Evolutionary conservation across 2,888 invertebrate species (phyloP).

Genomic region (Drosophila vallismaia): DNA sequence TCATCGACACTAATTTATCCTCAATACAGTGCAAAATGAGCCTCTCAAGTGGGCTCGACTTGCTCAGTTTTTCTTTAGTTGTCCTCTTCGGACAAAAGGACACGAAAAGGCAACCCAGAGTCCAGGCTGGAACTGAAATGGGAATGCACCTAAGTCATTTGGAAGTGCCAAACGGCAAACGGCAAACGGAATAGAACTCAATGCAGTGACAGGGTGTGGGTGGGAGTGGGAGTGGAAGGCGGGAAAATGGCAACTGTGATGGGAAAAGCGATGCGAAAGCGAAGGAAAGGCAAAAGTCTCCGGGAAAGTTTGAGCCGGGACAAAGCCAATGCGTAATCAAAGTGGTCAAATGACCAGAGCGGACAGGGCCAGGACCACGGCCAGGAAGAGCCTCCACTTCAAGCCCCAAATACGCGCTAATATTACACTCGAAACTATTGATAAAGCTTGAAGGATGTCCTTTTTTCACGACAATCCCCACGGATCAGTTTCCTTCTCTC

Average conservation of each 20-base stretch:
- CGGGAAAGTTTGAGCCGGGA: slow-evolving; percentile 25
- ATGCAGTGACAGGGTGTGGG: background rate
- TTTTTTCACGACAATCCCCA: background rate
- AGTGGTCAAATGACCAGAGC: slow-evolving; percentile 43
- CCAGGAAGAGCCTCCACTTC: slow-evolving; percentile 3
- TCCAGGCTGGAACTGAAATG: background rate
- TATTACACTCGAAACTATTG: slow-evolving; percentile 6
- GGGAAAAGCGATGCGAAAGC: slow-evolving; percentile 2
- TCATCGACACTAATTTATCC: slow-evolving; percentile 73
- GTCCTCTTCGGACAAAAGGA: background rate
- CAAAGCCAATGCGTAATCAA: slow-evolving; percentile 75
- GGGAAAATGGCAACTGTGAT: slow-evolving; percentile 1
- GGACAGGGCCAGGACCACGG: background rate
- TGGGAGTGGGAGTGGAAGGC: background rate
- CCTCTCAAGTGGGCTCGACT: slow-evolving; percentile 43
- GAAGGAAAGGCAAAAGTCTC: slow-evolving; percentile 11
- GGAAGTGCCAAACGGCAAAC: slow-evolving; percentile 73
- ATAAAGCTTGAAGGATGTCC: background rate
- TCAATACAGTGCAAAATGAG: slow-evolving; percentile 62
- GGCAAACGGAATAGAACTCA: slow-evolving; percentile 48
- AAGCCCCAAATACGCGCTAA: background rate
- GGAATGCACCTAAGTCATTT: slow-evolving; percentile 60
- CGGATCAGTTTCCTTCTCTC: background rate
- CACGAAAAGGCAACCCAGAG: slow-evolving; percentile 37
- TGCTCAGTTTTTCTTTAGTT: too few species aligned